These are phyloP conservation scores for Castor canadensis DNA, from an alignment of 2,113 vertebrate genomes.

Conservation along the genomic window DNA sequence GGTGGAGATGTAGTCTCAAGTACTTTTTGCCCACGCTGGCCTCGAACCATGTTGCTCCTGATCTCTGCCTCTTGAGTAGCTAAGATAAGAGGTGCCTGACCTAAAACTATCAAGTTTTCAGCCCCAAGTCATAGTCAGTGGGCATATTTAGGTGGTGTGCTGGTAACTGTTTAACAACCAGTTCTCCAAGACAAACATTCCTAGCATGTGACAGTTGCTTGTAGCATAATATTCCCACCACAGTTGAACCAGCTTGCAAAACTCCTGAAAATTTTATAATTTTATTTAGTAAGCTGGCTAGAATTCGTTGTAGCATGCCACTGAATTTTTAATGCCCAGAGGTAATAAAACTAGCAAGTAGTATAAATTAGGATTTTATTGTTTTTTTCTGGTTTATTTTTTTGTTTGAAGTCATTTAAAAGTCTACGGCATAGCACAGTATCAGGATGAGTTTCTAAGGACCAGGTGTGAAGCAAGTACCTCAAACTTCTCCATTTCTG, in stretches of 20 bases:
- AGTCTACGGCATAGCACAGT: background rate
- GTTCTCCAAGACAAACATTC: background rate
- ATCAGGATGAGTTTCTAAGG: background rate
- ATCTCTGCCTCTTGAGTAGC: too few relatives aligned
- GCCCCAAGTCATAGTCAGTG: background rate
- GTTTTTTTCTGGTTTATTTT: background rate
- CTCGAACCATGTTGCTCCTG: too few relatives aligned
- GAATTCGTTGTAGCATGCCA: background rate
- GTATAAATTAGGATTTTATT: background rate
- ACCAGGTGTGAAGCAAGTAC: accelerated
- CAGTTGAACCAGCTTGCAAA: background rate
- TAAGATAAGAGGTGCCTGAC: too few relatives aligned
- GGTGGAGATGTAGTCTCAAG: too few relatives aligned
- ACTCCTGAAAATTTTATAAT: background rate
- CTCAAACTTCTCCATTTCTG: background rate
- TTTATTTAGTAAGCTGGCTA: background rate
- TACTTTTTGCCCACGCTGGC: too few relatives aligned
- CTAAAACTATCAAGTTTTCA: too few relatives aligned
- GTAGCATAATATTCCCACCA: background rate
- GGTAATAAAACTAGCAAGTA: background rate
- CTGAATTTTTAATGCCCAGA: background rate
- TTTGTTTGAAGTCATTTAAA: background rate
- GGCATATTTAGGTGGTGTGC: background rate
- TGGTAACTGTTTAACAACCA: background rate
- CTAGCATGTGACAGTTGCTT: background rate